Conservation (phyloP, 1,140 invertebrate genomes). For the Ooceraea biroi region DNA sequence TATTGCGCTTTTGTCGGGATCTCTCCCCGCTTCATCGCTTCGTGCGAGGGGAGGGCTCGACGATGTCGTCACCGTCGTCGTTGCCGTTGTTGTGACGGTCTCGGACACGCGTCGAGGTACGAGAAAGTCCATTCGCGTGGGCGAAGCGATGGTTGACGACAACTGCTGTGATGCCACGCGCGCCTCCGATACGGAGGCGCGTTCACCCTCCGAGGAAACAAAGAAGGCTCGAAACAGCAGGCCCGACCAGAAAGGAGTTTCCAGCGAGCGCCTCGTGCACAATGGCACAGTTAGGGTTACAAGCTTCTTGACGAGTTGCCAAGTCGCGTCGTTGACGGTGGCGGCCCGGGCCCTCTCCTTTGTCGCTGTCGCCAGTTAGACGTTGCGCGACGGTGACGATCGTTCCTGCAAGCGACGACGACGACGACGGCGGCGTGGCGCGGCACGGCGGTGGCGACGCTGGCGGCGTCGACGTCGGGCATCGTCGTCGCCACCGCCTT, state of each 20-base stretch:
- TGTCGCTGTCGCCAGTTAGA: conserved; percentile 73
- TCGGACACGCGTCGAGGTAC: conserved; percentile 4
- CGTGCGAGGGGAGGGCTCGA: too few species aligned
- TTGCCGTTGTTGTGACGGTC: background rate
- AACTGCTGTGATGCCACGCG: conserved; percentile 71
- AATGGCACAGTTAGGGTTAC: conserved; percentile 84
- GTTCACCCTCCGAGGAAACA: conserved; percentile 72
- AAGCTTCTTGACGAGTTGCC: conserved; percentile 85
- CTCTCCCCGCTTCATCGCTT: too few species aligned
- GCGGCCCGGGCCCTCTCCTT: conserved; percentile 70
- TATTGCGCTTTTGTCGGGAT: background rate
- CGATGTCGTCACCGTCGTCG: background rate
- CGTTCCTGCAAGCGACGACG: conserved; percentile 66
- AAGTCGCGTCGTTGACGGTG: conserved; percentile 80
- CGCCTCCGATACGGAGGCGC: conserved; percentile 32
- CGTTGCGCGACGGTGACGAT: conserved; percentile 72
- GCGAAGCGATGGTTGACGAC: conserved; percentile 51
- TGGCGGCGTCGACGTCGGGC: conserved; percentile 68
- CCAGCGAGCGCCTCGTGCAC: conserved; percentile 73
- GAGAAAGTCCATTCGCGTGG: conserved; percentile 10
- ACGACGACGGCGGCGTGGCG: conserved; percentile 44
- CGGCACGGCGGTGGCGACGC: conserved; percentile 53
- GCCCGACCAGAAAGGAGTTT: conserved; percentile 73
- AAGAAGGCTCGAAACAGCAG: conserved; percentile 78
- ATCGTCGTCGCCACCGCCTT: conserved; percentile 74